Conservation (phyloP, 2,113 vertebrate species). For the Columba janthina region DNA sequence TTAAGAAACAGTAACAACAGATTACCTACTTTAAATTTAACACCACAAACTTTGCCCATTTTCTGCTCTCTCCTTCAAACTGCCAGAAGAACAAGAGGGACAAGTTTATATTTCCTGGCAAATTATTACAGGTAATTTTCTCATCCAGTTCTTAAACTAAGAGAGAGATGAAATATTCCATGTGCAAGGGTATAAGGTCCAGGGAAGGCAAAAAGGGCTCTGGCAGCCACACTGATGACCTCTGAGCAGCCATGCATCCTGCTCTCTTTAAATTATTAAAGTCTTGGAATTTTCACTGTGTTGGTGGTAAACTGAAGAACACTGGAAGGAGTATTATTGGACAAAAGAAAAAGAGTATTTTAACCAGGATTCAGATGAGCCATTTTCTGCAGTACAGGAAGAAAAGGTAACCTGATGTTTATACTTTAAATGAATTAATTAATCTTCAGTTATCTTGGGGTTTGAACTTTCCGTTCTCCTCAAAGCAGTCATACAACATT, state of each 20-base stretch:
- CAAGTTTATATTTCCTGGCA: neutral
- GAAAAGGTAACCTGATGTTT: neutral
- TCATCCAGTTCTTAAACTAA: neutral
- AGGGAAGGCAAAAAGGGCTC: neutral
- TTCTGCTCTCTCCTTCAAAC: neutral
- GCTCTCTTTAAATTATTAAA: neutral
- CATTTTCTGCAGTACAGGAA: neutral
- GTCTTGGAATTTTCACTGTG: neutral
- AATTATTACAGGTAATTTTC: neutral
- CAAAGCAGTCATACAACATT: neutral
- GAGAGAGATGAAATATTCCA: neutral
- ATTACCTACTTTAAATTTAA: neutral
- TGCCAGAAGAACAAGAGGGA: neutral
- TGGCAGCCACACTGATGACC: neutral
- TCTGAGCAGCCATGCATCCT: neutral
- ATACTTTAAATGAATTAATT: neutral
- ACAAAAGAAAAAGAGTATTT: neutral
- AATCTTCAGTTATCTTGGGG: neutral
- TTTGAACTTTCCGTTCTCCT: neutral
- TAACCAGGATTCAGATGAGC: neutral
- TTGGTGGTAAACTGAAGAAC: neutral
- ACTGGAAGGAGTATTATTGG: neutral
- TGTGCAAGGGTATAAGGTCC: neutral
- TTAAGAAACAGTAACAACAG: neutral
- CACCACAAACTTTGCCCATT: neutral